phyloP scores from a whole-genome alignment of 1,140 invertebrate species.

The Drosophila chauvacae region DNA sequence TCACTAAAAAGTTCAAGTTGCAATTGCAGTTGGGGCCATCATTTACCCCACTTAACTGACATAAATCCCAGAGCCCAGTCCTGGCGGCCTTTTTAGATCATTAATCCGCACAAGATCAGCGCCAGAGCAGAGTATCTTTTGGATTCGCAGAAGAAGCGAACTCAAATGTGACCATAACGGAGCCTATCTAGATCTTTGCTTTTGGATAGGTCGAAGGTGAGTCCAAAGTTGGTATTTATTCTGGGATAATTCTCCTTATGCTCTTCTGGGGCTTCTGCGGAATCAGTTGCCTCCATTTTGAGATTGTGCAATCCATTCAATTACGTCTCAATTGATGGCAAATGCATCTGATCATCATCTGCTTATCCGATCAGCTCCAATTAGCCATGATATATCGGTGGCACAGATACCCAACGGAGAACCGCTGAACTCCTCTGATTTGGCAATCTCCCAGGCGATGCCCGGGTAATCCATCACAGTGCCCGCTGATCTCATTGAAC shows the following conservation, averaged over 20 bases:
- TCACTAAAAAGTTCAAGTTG: conserved; percentile 61
- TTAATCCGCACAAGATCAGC: conserved; percentile 22
- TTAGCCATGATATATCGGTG: conserved; percentile 33
- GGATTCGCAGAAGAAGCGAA: not conserved
- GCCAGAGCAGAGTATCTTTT: conserved; percentile 1
- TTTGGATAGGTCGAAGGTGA: conserved; percentile 14
- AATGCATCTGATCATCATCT: conserved; percentile 47
- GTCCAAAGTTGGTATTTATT: not conserved
- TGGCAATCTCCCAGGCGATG: conserved; percentile 28
- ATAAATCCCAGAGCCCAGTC: conserved; percentile 37
- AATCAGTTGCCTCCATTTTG: conserved; percentile 9
- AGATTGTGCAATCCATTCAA: conserved; percentile 45
- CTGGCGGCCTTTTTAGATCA: conserved; percentile 44
- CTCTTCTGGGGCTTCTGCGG: not conserved
- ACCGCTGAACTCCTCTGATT: conserved; percentile 25
- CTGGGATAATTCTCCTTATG: not conserved
- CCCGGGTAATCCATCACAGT: conserved; percentile 40
- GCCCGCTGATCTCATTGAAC: conserved; percentile 31
- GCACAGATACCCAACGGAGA: not conserved
- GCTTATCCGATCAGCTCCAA: conserved; percentile 46
- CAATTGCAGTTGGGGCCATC: conserved; percentile 70
- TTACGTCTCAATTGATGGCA: conserved; percentile 41
- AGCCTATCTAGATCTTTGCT: conserved; percentile 14
- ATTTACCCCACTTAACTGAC: conserved; percentile 45
- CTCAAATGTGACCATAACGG: not conserved